Percentiles rank a stretch among this genome's conserved stretches.
phyloP scores from a whole-genome alignment of 1,140 invertebrate genomes.

The Varroa destructor region DNA sequence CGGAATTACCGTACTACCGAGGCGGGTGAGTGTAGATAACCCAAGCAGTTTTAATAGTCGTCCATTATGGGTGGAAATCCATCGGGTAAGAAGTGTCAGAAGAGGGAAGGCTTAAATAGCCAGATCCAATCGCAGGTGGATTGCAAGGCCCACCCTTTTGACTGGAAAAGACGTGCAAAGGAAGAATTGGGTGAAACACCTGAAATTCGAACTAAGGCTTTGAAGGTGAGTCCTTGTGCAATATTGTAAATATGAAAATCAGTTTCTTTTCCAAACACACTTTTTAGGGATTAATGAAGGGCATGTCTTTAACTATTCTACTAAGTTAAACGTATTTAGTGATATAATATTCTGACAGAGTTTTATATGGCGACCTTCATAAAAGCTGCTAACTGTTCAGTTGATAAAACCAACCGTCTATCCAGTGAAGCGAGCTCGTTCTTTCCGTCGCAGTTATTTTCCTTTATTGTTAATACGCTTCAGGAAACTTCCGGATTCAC shows the following conservation, averaged over 20 bases:
- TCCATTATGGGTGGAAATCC: too few relatives aligned
- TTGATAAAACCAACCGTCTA: neutral
- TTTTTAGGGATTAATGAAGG: neutral
- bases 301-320: neutral
- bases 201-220: neutral
- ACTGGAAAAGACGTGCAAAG: neutral
- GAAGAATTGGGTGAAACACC: conserved; percentile 14
- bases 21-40: too few relatives aligned
- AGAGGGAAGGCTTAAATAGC: too few relatives aligned
- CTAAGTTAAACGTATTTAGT: neutral
- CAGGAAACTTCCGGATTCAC: too few relatives aligned
- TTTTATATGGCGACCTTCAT: neutral
- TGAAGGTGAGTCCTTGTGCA: conserved; percentile 6
- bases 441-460: too few relatives aligned
- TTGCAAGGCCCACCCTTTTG: neutral
- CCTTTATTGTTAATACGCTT: too few relatives aligned
- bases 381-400: neutral
- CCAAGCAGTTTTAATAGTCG: too few relatives aligned
- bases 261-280: neutral
- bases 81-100: too few relatives aligned
- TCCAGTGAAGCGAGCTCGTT: too few relatives aligned
- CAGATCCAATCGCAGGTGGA: too few relatives aligned
- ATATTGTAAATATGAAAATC: neutral
- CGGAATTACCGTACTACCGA: too few relatives aligned
- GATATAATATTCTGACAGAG: neutral